phyloP scores from a whole-genome alignment of 2,888 invertebrate genomes.

The Megamerina dolium region DNA sequence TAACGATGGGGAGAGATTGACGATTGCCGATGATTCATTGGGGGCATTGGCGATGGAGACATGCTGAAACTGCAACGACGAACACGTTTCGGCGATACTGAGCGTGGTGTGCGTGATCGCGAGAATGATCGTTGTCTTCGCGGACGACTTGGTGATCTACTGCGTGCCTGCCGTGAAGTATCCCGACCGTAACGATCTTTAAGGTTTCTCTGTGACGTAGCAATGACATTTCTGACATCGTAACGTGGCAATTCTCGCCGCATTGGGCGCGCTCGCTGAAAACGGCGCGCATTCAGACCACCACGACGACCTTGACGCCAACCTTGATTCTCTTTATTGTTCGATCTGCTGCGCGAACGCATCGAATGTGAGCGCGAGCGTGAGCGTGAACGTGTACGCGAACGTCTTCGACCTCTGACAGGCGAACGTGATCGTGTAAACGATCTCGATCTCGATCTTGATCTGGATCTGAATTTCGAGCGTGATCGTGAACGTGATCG shows the following conservation, averaged over 20 bases:
- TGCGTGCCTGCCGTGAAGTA: constrained; percentile 51
- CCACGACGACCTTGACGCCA: constrained; percentile 35
- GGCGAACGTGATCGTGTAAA: constrained; percentile 14
- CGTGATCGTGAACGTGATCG: constrained; percentile 16
- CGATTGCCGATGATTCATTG: constrained; percentile 15
- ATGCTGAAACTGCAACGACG: constrained; percentile 41
- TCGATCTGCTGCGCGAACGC: constrained; percentile 28
- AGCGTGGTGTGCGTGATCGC: constrained; percentile 30
- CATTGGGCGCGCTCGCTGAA: constrained; percentile 49
- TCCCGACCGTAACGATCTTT: constrained; percentile 78
- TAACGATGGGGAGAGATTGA: constrained; percentile 29
- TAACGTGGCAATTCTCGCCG: constrained; percentile 77
- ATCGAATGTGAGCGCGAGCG: constrained; percentile 14
- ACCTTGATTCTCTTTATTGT: constrained; percentile 41
- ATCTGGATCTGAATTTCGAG: constrained; percentile 14
- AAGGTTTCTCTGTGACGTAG: constrained; percentile 50
- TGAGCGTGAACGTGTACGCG: constrained; percentile 5
- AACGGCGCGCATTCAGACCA: constrained; percentile 7
- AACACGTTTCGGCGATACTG: constrained; percentile 22
- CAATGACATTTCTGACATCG: constrained; percentile 72
- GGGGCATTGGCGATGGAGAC: constrained; percentile 38
- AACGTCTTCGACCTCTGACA: constrained; percentile 9
- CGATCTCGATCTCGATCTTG: constrained; percentile 18
- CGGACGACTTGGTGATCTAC: constrained; percentile 35
- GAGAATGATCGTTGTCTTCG: constrained; percentile 38